A percentile compares a stretch with the other conserved stretches of the same genome.
These are phyloP conservation scores for Rutilus rutilus DNA, from an alignment of 2,113 vertebrate species.

Conservation along the genomic window DNA sequence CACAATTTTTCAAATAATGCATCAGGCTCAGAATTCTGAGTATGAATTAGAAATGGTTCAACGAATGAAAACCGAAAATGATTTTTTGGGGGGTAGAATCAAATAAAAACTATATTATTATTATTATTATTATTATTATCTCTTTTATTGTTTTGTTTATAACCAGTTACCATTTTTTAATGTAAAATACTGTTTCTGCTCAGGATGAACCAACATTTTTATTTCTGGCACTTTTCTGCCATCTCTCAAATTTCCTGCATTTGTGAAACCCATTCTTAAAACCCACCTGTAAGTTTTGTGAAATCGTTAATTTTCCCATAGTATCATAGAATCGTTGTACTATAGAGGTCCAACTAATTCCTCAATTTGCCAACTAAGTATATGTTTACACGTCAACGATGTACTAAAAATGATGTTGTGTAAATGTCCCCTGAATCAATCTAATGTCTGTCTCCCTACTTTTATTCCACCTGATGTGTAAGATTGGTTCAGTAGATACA, in stretches of 20 bases:
- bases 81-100: neutral
- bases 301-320: neutral
- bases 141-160: too few species aligned
- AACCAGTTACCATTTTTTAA: too few species aligned
- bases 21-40: neutral
- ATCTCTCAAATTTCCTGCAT: neutral
- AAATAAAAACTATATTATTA: too few species aligned
- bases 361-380: neutral
- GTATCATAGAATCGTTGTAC: neutral
- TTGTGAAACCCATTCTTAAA: neutral
- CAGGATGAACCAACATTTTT: neutral
- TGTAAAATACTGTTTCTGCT: neutral
- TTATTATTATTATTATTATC: neutral
- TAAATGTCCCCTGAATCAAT: neutral
- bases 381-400: too few species aligned
- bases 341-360: neutral
- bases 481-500: neutral
- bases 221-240: neutral
- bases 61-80: neutral
- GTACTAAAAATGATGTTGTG: neutral
- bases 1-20: neutral
- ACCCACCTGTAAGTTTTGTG: neutral
- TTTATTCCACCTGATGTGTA: conserved; percentile 16
- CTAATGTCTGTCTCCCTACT: neutral
- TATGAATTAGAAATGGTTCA: neutral